Conservation (phyloP, 2,888 invertebrate genomes). For the Diarsia dahlii region DNA sequence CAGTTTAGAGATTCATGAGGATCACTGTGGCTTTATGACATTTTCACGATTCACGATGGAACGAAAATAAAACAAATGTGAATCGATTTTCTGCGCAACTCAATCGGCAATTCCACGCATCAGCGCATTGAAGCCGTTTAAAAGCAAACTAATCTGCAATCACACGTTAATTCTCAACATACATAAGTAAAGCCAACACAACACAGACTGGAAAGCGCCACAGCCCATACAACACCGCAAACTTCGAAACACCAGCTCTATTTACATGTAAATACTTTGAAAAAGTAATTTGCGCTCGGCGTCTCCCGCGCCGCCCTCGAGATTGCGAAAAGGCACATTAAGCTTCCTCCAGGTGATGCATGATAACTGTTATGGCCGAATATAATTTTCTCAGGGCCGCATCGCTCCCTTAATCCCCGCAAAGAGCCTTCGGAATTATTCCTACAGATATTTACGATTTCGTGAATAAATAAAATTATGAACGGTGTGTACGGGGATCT, state of each 20-base stretch:
- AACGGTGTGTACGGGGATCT: constrained; percentile 84
- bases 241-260: constrained; percentile 84
- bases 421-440: constrained; percentile 90
- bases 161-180: constrained; percentile 37
- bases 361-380: constrained; percentile 91
- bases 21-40: constrained; percentile 1
- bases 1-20: constrained; percentile 16
- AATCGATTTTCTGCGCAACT: background rate
- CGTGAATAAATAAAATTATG: constrained; percentile 91
- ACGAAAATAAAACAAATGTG: constrained; percentile 11
- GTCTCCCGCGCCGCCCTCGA: constrained; percentile 87
- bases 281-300: constrained; percentile 90
- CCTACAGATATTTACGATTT: constrained; percentile 90
- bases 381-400: constrained; percentile 90
- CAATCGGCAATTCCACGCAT: background rate
- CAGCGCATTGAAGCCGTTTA: constrained; percentile 12
- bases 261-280: constrained; percentile 91
- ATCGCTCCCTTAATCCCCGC: constrained; percentile 90
- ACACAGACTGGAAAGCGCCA: constrained; percentile 63
- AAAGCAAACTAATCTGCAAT: constrained; percentile 35
- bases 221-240: constrained; percentile 73
- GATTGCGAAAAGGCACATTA: constrained; percentile 90
- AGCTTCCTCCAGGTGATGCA: constrained; percentile 90
- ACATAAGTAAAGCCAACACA: constrained; percentile 47
- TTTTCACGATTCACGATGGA: background rate